These are phyloP conservation scores for Drosophila testacea DNA, from an alignment of 2,888 invertebrate species.

Conservation along the genomic window DNA sequence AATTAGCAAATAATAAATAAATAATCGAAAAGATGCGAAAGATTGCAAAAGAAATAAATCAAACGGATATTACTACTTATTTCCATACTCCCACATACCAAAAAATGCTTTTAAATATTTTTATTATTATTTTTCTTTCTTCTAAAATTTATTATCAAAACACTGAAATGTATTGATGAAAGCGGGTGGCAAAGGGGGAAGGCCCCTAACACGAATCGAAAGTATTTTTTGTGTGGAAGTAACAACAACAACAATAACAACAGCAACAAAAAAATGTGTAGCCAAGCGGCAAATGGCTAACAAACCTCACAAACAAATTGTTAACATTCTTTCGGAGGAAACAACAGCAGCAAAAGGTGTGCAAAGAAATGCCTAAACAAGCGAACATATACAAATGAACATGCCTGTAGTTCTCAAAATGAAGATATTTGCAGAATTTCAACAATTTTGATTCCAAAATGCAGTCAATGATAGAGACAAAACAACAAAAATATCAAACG, in stretches of 20 bases:
- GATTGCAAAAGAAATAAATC: slow-evolving; percentile 51
- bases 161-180: slow-evolving; percentile 18
- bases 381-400: slow-evolving; percentile 5
- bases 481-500: slow-evolving; percentile 1
- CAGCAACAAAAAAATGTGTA: slow-evolving; percentile 25
- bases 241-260: slow-evolving; percentile 5
- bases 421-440: slow-evolving; percentile 14
- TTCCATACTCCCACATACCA: slow-evolving; percentile 22
- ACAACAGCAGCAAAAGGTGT: slow-evolving; percentile 25
- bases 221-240: slow-evolving; percentile 25
- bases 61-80: slow-evolving; percentile 49
- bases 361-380: slow-evolving; percentile 12
- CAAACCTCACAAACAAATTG: slow-evolving; percentile 37
- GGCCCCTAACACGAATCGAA: slow-evolving; percentile 19
- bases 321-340: slow-evolving; percentile 25
- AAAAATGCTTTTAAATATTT: slow-evolving; percentile 31
- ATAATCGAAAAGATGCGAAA: slow-evolving; percentile 50
- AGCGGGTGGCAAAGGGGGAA: not conserved
- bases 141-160: slow-evolving; percentile 34
- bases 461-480: slow-evolving; percentile 6
- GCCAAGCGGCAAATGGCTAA: slow-evolving; percentile 34
- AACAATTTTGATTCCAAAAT: slow-evolving; percentile 6
- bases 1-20: slow-evolving; percentile 55
- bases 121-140: slow-evolving; percentile 29
- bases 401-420: slow-evolving; percentile 8